Percentiles rank a stretch among this genome's conserved stretches.
These are phyloP conservation scores for Scortum barcoo DNA, from an alignment of 2,113 vertebrate species.

Conservation along the genomic window DNA sequence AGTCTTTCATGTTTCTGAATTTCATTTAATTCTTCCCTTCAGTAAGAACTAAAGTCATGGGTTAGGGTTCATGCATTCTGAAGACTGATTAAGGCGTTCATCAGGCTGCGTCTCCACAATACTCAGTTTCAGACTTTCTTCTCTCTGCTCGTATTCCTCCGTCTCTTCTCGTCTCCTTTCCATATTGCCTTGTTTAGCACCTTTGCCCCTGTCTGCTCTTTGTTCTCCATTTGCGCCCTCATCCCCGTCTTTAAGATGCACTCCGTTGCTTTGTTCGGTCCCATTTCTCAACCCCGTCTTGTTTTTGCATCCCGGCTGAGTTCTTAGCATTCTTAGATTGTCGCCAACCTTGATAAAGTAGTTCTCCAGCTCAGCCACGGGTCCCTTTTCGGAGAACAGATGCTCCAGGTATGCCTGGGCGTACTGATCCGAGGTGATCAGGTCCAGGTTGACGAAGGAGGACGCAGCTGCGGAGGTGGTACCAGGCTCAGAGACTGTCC, in stretches of 20 bases:
- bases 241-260: neutral
- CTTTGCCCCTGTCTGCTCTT: neutral
- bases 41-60: neutral
- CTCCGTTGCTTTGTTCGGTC: neutral
- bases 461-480: neutral
- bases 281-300: neutral
- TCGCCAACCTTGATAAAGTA: conserved; percentile 59
- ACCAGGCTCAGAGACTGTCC: conserved; percentile 2
- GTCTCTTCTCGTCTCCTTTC: neutral
- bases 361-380: conserved; percentile 63
- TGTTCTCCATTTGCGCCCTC: neutral
- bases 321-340: conserved; percentile 34
- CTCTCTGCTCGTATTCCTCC: neutral
- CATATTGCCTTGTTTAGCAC: neutral
- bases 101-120: conserved; percentile 66
- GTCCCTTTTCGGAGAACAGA: conserved; percentile 69
- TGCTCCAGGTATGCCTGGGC: conserved; percentile 71
- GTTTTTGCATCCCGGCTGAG: conserved; percentile 13
- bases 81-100: conserved; percentile 4
- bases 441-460: conserved; percentile 56
- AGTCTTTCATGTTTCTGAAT: conserved; percentile 5
- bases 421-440: conserved; percentile 74
- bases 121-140: conserved; percentile 59
- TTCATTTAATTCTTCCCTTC: conserved; percentile 1
- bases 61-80: conserved; percentile 10